Evolutionary conservation across 2,797 vertebrate species (phyloP), one percentile per base, ranked within the genome.

Genomic region (Cyprinella venusta): DNA sequence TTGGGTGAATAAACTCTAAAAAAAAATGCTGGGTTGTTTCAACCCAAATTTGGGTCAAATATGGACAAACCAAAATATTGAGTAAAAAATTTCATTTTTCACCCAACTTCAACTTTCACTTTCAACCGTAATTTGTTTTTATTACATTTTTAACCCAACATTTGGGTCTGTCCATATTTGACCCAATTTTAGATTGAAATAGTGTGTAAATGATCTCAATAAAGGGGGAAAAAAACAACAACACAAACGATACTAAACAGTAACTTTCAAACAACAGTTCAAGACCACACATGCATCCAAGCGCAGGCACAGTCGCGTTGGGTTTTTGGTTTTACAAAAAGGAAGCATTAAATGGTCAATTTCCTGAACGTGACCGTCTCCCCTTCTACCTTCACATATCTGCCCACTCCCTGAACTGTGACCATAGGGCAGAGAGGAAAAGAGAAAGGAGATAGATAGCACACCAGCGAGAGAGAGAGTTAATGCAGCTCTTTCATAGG

Each of bases 401-500:
- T 84, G 85, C 86, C 84, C 84, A 88, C 84, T 87, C 86, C 84
- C 86, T 89, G 88, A 88, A 89, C 81, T 86, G 83, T 87, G 87
- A 86, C 81, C 76, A 72, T 80, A 79, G 71, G 52, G 76, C 61
- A 77, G 24, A 68, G 81, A 71, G 48, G 21, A 72, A 81, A 78
- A 81, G 76, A 82, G 56, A 84, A 83, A 80, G 79, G 77, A 86
- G 79, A 82, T n/a, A 84, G 72, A 68, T 54, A 85, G 82, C 40
- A 81, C 61, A 69, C 48, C 52, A 65, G 72, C 38, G 65, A 63
- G 59, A 72, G 64, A 81, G 85, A 87, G 86, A 89, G 82, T 90
- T 91, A 90, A 86, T 86, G 87, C 89, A 61, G 88, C 87, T 86
- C 89, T 89, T 89, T 87, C 84, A 89, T 86, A 91, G 90, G 90